phyloP scores from a whole-genome alignment of 2,797 vertebrate species.

The Phaenicophaeus curvirostris region DNA sequence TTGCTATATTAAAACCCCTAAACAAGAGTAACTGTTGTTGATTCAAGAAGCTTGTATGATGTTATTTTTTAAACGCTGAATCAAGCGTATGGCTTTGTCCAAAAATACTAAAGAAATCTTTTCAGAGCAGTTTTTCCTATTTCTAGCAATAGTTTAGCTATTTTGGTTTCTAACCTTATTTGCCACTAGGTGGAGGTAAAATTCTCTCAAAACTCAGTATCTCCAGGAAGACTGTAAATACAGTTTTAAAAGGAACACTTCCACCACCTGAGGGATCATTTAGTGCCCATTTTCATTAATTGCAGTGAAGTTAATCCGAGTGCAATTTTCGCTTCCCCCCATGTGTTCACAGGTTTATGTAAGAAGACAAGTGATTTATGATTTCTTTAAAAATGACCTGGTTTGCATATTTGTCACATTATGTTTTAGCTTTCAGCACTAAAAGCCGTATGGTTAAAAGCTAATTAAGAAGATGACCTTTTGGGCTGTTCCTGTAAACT shows the following conservation, averaged over 20 bases:
- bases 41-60: neutral
- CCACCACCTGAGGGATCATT: neutral
- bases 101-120: neutral
- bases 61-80: neutral
- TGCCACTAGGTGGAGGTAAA: conserved; percentile 42
- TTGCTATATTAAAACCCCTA: neutral
- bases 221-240: neutral
- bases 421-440: neutral
- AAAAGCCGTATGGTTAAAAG: neutral
- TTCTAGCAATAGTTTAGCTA: neutral
- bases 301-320: neutral
- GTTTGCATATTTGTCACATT: neutral
- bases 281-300: neutral
- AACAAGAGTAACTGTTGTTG: neutral
- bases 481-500: neutral
- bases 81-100: neutral
- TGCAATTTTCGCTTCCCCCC: neutral
- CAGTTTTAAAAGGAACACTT: neutral
- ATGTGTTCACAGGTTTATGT: neutral
- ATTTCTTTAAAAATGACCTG: neutral
- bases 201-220: neutral
- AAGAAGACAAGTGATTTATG: neutral
- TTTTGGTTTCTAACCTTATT: neutral
- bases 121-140: neutral
- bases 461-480: neutral